Evolutionary conservation across 1,140 invertebrate species (phyloP), one percentile per base, ranked within the genome.

Genomic region (Meloidogyne chitwoodi): DNA sequence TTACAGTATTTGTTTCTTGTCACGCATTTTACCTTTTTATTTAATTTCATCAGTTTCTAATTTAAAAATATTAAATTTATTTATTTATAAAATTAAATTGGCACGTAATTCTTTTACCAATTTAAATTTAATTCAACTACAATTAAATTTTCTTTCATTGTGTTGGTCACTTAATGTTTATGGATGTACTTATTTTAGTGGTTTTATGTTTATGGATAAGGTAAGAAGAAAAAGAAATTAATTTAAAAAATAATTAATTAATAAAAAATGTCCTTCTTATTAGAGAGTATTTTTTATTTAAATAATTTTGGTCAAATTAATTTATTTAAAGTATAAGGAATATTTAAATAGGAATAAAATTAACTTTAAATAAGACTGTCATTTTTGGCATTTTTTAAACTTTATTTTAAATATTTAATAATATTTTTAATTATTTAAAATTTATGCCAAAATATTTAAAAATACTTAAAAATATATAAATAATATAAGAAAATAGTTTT

Each of bases 171-270:
- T 81, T 12, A 83, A 82, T 66, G 78, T 81, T 27, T 81, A 81
- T 44, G 79, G 79, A 5, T 71, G 76, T 48, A 81, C 79, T 56
- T 81, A 83, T 68, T 81, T 81, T 77, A 66, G 48, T 31, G 81
- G 79, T 22, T 65, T 62, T 44, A 83, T 81, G 79, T 74, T 83
- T 69, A 80, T 80, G 80, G 48, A 26, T 31, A 81, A 83, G 81
- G 79, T 82, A 38, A 66, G 81, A 19, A 66, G 19, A 31, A 11
- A 68, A 26, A 3, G 12, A 56, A 26, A 31, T 48, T 22, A 48
- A 41, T 12, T 12, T 8, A 41, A 41, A 41, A 34, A 34, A 34
- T 34, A 34, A 34, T 4, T 34, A 34, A 34, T 4, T 41, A 14
- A 14, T 2, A 41, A 14, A 14, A 41, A 41, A 41, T 41, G 38